phyloP scores from a whole-genome alignment of 2,888 invertebrate species.

The Micropterix aruncella region DNA sequence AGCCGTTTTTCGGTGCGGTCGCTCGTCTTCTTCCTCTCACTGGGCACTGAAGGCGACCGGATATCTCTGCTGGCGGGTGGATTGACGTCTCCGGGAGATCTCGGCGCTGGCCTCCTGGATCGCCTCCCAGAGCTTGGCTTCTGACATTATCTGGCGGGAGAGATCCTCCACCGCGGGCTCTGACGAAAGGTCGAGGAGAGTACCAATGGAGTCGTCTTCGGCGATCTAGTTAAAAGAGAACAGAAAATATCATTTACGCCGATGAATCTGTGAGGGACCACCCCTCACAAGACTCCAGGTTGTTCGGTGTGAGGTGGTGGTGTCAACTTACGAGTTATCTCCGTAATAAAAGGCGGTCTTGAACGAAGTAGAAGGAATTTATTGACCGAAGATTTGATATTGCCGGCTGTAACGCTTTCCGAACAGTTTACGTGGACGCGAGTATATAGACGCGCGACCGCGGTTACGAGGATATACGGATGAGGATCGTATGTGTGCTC shows the following conservation, averaged over 20 bases:
- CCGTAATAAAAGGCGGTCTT: no score
- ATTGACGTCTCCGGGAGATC: constrained; percentile 46
- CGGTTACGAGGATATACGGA: no score
- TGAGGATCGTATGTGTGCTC: no score
- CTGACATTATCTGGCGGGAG: constrained; percentile 64
- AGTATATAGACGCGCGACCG: no score
- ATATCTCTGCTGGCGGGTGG: constrained; percentile 19
- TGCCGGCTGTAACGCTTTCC: no score
- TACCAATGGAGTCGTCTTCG: constrained; percentile 47
- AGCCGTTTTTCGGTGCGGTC: no score
- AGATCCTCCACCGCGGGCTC: constrained; percentile 60
- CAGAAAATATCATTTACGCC: constrained; percentile 2
- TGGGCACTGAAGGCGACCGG: constrained; percentile 17
- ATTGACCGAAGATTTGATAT: no score
- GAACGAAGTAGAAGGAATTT: no score
- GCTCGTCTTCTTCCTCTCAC: no score
- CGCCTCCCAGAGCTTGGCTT: constrained; percentile 67
- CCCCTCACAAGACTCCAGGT: neutral
- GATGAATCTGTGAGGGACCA: constrained; percentile 3
- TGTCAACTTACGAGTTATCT: no score
- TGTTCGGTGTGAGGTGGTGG: no score
- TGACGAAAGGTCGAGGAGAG: constrained; percentile 51
- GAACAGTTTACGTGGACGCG: no score
- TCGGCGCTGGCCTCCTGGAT: constrained; percentile 66
- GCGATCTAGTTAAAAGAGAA: constrained; percentile 13